phyloP scores from a whole-genome alignment of 1,140 invertebrate genomes.

The Meloidogyne exigua region DNA sequence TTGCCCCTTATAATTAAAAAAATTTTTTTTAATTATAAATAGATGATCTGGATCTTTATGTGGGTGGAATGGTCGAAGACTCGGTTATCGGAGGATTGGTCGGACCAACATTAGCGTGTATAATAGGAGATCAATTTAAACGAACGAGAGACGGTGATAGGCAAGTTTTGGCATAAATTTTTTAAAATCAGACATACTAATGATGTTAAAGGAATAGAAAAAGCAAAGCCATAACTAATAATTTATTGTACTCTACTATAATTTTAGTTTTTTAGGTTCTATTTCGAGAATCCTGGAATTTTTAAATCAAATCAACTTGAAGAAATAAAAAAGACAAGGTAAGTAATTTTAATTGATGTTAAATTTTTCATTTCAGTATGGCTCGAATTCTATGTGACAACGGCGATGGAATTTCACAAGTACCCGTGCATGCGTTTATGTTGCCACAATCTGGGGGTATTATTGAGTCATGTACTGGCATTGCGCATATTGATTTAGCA shows the following conservation, averaged over 20 bases:
- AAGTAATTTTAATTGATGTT: not conserved
- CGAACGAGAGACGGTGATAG: conserved; percentile 70
- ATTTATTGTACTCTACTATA: too few relatives aligned
- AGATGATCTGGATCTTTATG: conserved; percentile 92
- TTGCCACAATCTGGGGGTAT: conserved; percentile 40
- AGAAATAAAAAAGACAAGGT: conserved; percentile 68
- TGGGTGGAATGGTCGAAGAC: conserved; percentile 73
- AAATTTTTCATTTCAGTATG: conserved; percentile 65
- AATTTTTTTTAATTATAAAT: too few relatives aligned
- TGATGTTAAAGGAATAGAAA: not conserved
- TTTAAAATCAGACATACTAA: not conserved
- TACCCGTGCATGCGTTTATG: conserved; percentile 57
- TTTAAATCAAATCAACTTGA: conserved; percentile 77
- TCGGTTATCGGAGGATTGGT: conserved; percentile 67
- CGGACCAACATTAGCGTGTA: conserved; percentile 80
- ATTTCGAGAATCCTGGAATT: conserved; percentile 84
- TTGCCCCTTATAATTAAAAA: too few relatives aligned
- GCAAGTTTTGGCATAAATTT: conserved; percentile 57
- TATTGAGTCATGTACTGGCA: conserved; percentile 47
- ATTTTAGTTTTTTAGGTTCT: conserved; percentile 70
- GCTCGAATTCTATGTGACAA: conserved; percentile 78
- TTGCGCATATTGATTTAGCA: conserved; percentile 53
- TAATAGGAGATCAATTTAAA: conserved; percentile 90
- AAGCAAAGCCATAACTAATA: too few relatives aligned
- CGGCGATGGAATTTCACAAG: conserved; percentile 69